phyloP scores from a whole-genome alignment of 2,113 vertebrate genomes.

The Ptyas mucosa region DNA sequence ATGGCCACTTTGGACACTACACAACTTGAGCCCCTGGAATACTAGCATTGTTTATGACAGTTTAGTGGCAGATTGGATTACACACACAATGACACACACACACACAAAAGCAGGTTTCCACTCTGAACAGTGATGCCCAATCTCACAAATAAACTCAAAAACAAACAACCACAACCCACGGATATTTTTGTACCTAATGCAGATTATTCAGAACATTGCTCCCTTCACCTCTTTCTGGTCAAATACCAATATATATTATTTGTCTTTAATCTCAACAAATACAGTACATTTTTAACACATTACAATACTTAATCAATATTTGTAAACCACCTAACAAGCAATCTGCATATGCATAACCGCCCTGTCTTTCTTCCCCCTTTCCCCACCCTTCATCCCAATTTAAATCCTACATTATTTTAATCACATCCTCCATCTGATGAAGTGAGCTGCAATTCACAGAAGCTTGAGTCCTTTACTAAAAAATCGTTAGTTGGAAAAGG shows the following conservation, averaged over 20 bases:
- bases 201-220: not conserved
- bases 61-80: not conserved
- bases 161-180: not conserved
- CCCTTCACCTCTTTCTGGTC: not conserved
- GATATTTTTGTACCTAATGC: not conserved
- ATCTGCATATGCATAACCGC: not conserved
- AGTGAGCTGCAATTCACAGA: not conserved
- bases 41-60: not conserved
- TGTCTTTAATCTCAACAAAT: not conserved
- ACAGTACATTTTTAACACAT: not conserved
- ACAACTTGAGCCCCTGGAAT: not conserved
- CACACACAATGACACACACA: not conserved
- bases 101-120: not conserved
- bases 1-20: not conserved
- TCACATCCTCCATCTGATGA: not conserved
- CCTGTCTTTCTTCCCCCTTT: not conserved
- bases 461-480: not conserved
- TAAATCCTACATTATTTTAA: not conserved
- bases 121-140: not conserved
- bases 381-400: not conserved
- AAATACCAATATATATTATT: not conserved
- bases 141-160: not conserved
- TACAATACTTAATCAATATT: not conserved
- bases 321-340: not conserved
- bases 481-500: not conserved